These are phyloP conservation scores for Ovibos moschatus DNA, from an alignment of 2,113 vertebrate species.

Conservation along the genomic window DNA sequence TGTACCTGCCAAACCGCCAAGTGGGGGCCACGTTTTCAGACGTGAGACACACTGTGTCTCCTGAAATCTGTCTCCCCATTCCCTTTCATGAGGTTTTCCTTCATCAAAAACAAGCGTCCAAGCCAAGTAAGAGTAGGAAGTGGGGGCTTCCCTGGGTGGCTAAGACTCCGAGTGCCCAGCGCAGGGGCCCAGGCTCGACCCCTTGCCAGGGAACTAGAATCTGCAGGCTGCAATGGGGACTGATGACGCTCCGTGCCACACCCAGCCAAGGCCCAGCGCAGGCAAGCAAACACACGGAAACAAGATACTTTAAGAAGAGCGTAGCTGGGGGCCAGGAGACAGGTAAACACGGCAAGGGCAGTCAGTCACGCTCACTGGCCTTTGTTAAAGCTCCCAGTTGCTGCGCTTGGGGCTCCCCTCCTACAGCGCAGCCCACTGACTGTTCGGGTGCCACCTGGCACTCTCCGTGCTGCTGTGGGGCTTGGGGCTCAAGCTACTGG, in stretches of 20 bases:
- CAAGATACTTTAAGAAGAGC: fast-evolving
- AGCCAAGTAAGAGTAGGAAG: neutral
- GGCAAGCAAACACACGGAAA: neutral
- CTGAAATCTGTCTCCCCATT: neutral
- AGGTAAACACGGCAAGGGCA: neutral
- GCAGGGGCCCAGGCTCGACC: neutral
- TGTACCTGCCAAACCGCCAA: neutral
- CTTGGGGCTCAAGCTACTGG: neutral
- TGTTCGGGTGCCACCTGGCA: neutral
- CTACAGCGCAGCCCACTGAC: too few relatives aligned
- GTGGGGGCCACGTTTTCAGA: neutral
- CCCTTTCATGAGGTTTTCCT: neutral
- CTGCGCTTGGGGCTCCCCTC: neutral
- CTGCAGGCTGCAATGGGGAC: neutral
- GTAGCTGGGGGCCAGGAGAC: neutral
- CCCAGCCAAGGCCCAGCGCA: neutral
- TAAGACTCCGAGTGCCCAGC: neutral
- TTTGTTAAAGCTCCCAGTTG: neutral
- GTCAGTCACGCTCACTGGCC: neutral
- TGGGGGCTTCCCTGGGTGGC: neutral
- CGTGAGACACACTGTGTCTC: neutral
- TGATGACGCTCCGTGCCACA: neutral
- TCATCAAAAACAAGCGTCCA: neutral
- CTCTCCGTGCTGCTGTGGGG: neutral
- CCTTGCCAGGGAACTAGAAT: neutral